A percentile compares a stretch with the other conserved stretches of the same genome.
Conservation (phyloP, 2,888 invertebrate genomes). For the Aspidiotus rigidus region DNA sequence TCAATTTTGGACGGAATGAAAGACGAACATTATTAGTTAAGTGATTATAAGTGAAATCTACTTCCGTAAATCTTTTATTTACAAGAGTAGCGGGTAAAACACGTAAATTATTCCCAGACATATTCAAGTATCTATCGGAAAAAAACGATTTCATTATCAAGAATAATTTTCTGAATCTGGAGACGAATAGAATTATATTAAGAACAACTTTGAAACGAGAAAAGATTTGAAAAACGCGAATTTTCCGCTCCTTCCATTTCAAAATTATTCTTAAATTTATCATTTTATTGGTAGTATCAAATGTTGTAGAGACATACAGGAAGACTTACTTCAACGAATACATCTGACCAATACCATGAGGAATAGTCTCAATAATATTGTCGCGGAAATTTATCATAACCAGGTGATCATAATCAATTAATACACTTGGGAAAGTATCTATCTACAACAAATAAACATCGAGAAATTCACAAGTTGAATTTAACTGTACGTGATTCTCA, state of each 20-base stretch:
- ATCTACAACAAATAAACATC: slow-evolving; percentile 5
- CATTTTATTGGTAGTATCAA: not conserved
- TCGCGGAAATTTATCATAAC: slow-evolving; percentile 12
- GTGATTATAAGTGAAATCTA: slow-evolving; percentile 20
- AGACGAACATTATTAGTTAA: slow-evolving; percentile 12
- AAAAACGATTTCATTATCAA: not conserved
- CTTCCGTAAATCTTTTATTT: slow-evolving; percentile 3
- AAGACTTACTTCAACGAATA: slow-evolving; percentile 7
- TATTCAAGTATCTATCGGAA: slow-evolving; percentile 10
- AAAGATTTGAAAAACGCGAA: not conserved
- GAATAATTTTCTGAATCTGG: not conserved
- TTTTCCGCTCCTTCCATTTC: too few relatives aligned
- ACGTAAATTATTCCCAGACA: slow-evolving; percentile 21
- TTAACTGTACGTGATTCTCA: too few relatives aligned
- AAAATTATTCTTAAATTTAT: not conserved
- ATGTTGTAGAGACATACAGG: too few relatives aligned
- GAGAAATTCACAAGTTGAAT: too few relatives aligned
- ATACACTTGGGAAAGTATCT: slow-evolving; percentile 11
- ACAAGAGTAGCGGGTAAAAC: slow-evolving; percentile 18
- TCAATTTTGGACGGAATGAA: not conserved
- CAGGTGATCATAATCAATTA: slow-evolving; percentile 16
- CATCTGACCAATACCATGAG: slow-evolving; percentile 12
- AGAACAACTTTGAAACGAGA: too few relatives aligned
- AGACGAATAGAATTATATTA: too few relatives aligned
- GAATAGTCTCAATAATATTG: slow-evolving; percentile 12